These are phyloP conservation scores for Phycodurus eques DNA, from an alignment of 2,113 vertebrate species.

Conservation along the genomic window DNA sequence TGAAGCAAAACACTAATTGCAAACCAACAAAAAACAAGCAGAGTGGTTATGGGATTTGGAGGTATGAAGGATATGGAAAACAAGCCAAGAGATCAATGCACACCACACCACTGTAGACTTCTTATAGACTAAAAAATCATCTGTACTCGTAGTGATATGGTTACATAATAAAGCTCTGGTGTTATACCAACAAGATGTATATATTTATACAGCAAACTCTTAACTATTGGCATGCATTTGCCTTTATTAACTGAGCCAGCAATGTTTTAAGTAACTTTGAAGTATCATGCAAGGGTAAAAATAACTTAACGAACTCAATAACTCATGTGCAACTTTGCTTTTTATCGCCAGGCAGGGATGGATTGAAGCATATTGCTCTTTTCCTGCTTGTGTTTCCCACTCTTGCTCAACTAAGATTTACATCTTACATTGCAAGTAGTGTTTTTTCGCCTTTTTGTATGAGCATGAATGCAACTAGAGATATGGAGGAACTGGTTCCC, in stretches of 20 bases:
- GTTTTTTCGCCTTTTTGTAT: constrained; percentile 23
- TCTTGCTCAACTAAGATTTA: constrained; percentile 32
- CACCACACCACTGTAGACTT: background rate
- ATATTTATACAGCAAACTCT: too few species aligned
- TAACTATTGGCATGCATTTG: too few species aligned
- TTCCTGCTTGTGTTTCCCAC: constrained; percentile 49
- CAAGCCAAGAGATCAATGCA: background rate
- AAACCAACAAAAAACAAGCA: constrained; percentile 34
- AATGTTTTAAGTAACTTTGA: background rate
- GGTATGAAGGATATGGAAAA: constrained; percentile 12
- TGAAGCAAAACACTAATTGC: constrained; percentile 57
- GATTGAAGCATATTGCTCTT: constrained; percentile 52
- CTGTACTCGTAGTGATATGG: background rate
- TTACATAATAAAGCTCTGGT: background rate
- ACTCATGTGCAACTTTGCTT: constrained; percentile 63
- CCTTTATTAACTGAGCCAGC: background rate
- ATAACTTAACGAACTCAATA: constrained; percentile 19
- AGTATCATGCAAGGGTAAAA: background rate
- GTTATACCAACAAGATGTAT: too few species aligned
- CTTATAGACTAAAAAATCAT: background rate
- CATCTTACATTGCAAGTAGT: background rate
- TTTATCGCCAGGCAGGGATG: constrained; percentile 61
- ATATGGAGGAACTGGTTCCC: constrained; percentile 27
- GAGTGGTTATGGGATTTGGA: background rate
- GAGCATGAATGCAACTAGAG: constrained; percentile 22